Percentiles rank a stretch among this genome's conserved stretches.
Evolutionary conservation across 1,140 invertebrate species (phyloP).

Genomic region (Neodiprion lecontei): DNA sequence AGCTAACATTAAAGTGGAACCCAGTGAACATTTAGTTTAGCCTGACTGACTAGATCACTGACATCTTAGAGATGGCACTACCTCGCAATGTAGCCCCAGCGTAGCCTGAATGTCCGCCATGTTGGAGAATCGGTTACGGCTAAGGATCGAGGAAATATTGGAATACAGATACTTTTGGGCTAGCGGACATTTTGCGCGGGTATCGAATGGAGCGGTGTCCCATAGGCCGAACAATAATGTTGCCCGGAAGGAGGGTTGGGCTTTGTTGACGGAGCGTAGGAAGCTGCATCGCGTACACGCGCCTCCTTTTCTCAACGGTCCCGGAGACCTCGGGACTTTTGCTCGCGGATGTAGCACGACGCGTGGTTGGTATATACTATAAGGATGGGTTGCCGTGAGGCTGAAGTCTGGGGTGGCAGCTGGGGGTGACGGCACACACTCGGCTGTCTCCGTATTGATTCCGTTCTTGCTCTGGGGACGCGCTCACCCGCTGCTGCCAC

Average conservation of each 20-base stretch:
- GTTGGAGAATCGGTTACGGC: no score
- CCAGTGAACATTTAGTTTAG: no score
- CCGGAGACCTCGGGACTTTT: neutral
- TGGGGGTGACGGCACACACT: conserved; percentile 50
- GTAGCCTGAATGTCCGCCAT: no score
- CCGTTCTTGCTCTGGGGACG: conserved; percentile 50
- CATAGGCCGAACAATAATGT: neutral
- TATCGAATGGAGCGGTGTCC: neutral
- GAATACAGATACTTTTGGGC: no score
- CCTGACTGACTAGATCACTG: no score
- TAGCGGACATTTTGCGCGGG: no score
- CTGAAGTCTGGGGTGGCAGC: neutral
- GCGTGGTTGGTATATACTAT: neutral
- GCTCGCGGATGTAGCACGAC: neutral
- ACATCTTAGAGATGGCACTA: no score
- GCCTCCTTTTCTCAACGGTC: neutral
- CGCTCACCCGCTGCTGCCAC: conserved; percentile 27
- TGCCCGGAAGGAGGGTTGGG: neutral
- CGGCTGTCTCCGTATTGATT: conserved; percentile 51
- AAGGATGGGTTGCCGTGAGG: neutral
- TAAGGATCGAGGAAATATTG: no score
- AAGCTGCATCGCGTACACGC: neutral
- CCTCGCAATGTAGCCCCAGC: no score
- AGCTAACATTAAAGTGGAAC: no score
- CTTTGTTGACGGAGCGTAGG: neutral